Evolutionary conservation across 2,888 invertebrate species (phyloP), one percentile per base, ranked within the genome.

Genomic region (Caenorhabditis sulstoni): DNA sequence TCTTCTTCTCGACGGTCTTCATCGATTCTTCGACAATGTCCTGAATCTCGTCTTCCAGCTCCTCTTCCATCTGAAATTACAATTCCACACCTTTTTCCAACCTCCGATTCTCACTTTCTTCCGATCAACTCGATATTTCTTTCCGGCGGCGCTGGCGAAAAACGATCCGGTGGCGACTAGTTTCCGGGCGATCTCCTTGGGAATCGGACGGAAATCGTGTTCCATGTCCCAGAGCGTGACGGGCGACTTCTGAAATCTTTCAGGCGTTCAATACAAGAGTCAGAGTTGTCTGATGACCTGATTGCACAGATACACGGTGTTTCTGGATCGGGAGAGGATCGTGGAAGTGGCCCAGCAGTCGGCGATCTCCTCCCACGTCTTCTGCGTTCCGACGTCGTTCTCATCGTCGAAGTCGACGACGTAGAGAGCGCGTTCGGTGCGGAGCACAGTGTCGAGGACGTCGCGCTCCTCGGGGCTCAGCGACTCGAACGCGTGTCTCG

Each of bases 361-460:
- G 18, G 71, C 62, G 12, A 57, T 16, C 18, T 29, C 29, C 7
- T 29, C 29, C 29, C 29, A 29, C 29, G 29, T 7, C 29, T 29
- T 62, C 49, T n/a, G 22, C 66, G 18, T 81, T 47, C 41, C 76
- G 41, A 47, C 77, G 50, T 18, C 49, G 35, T 39, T 80, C 74
- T 68, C 73, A 77, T 7, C 39, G 79, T 83, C 87, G 39, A 87
- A 73, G 53, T 86, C 84, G 23, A 87, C 75, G 9, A 85, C 79
- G 29, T 74, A 57, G 1, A 86, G 47, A 7, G 79, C 73, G 45
- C 81, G 45, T 9, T 79, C 65, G 12, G 81, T 79, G 64, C 81
- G 73, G 52, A 86, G 62, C 41, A 82, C 49, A 8, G 52, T 39
- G 20, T 78, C 81, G 23, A 87, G 64, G 22, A 68, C 57, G 23